A percentile compares a stretch with the other conserved stretches of the same genome.
Evolutionary conservation across 2,888 invertebrate genomes (phyloP).

Genomic region (Opisthograptis luteolata): DNA sequence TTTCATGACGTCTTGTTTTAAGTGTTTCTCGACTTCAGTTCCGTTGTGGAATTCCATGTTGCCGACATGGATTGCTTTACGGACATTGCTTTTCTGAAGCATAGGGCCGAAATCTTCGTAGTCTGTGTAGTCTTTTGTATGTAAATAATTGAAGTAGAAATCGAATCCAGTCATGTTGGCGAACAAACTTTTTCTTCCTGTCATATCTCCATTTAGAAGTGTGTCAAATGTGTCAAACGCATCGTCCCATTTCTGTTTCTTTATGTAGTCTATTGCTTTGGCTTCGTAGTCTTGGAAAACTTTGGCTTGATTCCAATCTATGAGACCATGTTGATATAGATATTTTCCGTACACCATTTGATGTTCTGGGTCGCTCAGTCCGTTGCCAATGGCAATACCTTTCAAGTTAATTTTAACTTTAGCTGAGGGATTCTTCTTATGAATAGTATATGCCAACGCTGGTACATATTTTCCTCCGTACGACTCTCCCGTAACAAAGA

Average conservation of each 20-base stretch:
- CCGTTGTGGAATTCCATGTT: constrained; percentile 88
- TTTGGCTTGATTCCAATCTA: constrained; percentile 86
- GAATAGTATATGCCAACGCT: constrained; percentile 89
- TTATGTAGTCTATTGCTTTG: constrained; percentile 84
- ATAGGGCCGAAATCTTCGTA: constrained; percentile 84
- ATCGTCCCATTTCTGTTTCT: constrained; percentile 85
- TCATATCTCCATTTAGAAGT: constrained; percentile 88
- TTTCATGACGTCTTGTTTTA: constrained; percentile 92
- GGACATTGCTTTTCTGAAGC: constrained; percentile 85
- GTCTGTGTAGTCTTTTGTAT: constrained; percentile 82
- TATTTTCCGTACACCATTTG: constrained; percentile 91
- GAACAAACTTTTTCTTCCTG: constrained; percentile 85
- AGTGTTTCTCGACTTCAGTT: constrained; percentile 86
- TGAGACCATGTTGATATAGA: constrained; percentile 90
- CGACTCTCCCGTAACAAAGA: constrained; percentile 95
- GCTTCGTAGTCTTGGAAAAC: constrained; percentile 86
- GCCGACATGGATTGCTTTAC: constrained; percentile 94
- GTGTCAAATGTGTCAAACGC: constrained; percentile 90
- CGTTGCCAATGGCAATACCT: constrained; percentile 91
- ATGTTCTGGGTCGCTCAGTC: constrained; percentile 90
- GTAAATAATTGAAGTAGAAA: constrained; percentile 90
- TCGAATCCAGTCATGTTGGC: constrained; percentile 90
- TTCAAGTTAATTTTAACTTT: constrained; percentile 89
- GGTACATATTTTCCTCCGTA: constrained; percentile 93
- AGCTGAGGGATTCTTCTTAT: constrained; percentile 85